Percentiles rank a stretch among this genome's conserved stretches.
These are phyloP conservation scores for Anguilla japonica DNA, from an alignment of 2,113 vertebrate genomes.

Conservation along the genomic window DNA sequence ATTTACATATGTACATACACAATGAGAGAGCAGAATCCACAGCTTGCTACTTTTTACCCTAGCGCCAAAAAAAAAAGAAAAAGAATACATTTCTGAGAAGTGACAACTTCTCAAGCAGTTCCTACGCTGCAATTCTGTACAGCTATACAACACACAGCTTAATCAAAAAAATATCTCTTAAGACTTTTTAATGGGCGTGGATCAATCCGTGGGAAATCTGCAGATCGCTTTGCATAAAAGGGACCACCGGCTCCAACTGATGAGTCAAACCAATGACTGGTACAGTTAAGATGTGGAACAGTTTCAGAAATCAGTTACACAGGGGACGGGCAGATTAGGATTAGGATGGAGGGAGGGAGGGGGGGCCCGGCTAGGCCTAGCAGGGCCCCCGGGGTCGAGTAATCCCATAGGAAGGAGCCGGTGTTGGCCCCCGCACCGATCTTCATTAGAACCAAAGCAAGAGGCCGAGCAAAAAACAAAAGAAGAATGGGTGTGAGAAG, in stretches of 20 bases:
- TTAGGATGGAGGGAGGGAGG: too few species aligned
- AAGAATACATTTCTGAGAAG: not conserved
- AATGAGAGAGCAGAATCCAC: not conserved
- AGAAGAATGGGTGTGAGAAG: not conserved
- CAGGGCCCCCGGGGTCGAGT: not conserved
- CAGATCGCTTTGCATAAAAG: not conserved
- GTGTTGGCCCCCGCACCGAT: not conserved
- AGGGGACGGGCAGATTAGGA: not conserved
- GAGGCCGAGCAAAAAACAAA: not conserved
- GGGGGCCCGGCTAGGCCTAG: not conserved
- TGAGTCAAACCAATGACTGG: not conserved
- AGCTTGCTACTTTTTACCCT: not conserved
- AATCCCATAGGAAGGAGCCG: not conserved
- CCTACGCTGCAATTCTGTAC: not conserved
- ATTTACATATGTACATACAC: conserved; percentile 3
- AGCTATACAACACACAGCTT: conserved; percentile 4
- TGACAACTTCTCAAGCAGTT: not conserved
- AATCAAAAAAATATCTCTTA: conserved; percentile 8
- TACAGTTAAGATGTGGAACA: too few species aligned
- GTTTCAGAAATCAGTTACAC: not conserved
- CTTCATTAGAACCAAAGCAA: not conserved
- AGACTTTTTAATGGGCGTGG: not conserved
- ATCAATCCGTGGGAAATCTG: not conserved
- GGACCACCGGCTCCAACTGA: not conserved
- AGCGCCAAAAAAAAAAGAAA: not conserved